A percentile compares a stretch with the other conserved stretches of the same genome.
These are phyloP conservation scores for Amiota communis DNA, from an alignment of 2,888 invertebrate species.

Conservation along the genomic window DNA sequence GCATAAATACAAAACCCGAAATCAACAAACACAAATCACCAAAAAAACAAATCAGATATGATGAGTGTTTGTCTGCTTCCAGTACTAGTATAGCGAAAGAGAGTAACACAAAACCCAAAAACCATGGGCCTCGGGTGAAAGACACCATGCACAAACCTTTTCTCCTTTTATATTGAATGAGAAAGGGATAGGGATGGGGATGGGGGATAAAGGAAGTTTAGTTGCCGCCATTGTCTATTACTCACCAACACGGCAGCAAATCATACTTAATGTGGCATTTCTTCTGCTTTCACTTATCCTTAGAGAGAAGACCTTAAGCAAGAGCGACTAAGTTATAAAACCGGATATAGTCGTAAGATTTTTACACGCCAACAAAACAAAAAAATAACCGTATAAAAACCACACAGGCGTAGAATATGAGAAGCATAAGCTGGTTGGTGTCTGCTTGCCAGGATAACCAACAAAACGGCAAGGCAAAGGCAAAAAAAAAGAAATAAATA, in stretches of 20 bases:
- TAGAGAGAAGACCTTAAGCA: conserved; percentile 20
- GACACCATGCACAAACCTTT: no score
- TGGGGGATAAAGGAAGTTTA: background rate
- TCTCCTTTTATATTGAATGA: background rate
- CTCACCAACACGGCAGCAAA: conserved; percentile 51
- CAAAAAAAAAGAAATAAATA: conserved; percentile 19
- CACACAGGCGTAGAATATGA: conserved; percentile 60
- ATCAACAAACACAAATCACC: conserved; percentile 29
- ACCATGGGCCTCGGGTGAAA: background rate
- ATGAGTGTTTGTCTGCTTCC: conserved; percentile 1
- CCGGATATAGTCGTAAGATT: conserved; percentile 15
- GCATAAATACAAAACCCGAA: conserved; percentile 52
- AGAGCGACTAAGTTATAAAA: conserved; percentile 40
- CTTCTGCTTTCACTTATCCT: conserved; percentile 37
- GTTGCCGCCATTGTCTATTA: conserved; percentile 36
- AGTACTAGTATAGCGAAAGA: background rate
- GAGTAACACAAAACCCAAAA: background rate
- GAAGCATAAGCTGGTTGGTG: conserved; percentile 17
- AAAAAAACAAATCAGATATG: conserved; percentile 24
- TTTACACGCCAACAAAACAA: conserved; percentile 14
- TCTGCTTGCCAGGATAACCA: background rate
- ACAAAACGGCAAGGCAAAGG: conserved; percentile 38
- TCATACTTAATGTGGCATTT: conserved; percentile 66
- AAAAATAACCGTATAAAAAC: conserved; percentile 56
- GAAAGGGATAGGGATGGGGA: background rate